Percentiles rank a stretch among this genome's conserved stretches.
These are phyloP conservation scores for Lethrus apterus DNA, from an alignment of 1,140 invertebrate species.

Conservation along the genomic window DNA sequence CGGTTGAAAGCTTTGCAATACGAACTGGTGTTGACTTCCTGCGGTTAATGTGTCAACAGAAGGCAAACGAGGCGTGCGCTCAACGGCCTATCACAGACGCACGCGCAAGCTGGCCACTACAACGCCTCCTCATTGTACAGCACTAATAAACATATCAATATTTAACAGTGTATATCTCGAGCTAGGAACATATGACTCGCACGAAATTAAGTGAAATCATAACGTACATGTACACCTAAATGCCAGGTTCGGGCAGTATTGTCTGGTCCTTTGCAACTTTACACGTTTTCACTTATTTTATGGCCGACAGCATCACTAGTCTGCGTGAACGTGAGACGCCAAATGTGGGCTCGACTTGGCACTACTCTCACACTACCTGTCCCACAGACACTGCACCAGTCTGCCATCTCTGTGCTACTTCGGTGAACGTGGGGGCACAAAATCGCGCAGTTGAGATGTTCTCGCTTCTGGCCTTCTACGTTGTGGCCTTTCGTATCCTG, in stretches of 20 bases:
- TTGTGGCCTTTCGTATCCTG: constrained; percentile 24
- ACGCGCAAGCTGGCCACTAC: constrained; percentile 19
- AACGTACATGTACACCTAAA: constrained; percentile 29
- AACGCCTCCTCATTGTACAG: constrained; percentile 23
- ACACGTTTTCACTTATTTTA: too few species aligned
- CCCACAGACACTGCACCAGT: constrained; percentile 16
- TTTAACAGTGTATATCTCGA: constrained; percentile 26
- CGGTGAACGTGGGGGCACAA: constrained; percentile 30
- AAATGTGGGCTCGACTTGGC: not conserved
- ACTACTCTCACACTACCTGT: constrained; percentile 11
- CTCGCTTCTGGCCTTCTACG: constrained; percentile 31
- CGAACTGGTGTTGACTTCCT: not conserved
- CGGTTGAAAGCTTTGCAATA: constrained; percentile 5
- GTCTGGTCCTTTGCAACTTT: too few species aligned
- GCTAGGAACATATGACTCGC: constrained; percentile 36
- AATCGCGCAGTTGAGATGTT: constrained; percentile 32
- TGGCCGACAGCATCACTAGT: not conserved
- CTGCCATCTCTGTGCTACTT: constrained; percentile 26
- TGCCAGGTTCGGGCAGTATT: constrained; percentile 20
- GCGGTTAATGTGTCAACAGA: not conserved
- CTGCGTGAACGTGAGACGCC: constrained; percentile 6
- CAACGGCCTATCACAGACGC: constrained; percentile 29
- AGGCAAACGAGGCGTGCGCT: constrained; percentile 15
- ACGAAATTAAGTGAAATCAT: constrained; percentile 32
- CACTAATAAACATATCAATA: constrained; percentile 23